These are phyloP conservation scores for Lophius americanus DNA, from an alignment of 2,797 vertebrate genomes.

Conservation along the genomic window DNA sequence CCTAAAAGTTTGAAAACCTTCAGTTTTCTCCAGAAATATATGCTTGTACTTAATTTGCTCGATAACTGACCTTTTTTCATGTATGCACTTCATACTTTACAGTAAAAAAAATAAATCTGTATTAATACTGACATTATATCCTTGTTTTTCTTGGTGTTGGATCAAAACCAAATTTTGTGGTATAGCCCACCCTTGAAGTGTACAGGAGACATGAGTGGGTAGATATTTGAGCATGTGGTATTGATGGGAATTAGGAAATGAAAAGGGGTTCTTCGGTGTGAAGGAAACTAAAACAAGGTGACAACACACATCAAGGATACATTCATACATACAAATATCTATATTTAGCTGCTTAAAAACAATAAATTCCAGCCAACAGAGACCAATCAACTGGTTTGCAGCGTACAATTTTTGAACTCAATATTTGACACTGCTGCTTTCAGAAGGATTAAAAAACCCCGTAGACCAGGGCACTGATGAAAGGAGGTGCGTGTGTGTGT, in stretches of 20 bases:
- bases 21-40: too few relatives aligned
- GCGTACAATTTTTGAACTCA: constrained; percentile 61
- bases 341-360: too few relatives aligned
- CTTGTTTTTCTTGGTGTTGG: too few relatives aligned
- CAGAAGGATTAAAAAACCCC: constrained; percentile 71
- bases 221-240: constrained; percentile 31
- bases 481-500: constrained; percentile 7
- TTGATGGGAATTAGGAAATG: constrained; percentile 26
- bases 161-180: too few relatives aligned
- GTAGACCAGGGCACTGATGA: constrained; percentile 42
- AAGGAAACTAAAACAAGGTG: constrained; percentile 34
- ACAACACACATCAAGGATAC: constrained; percentile 25
- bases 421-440: constrained; percentile 68
- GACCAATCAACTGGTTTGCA: constrained; percentile 29
- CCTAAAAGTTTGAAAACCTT: too few relatives aligned
- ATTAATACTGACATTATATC: too few relatives aligned
- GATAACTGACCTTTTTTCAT: too few relatives aligned
- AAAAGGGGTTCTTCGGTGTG: constrained; percentile 14
- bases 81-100: too few relatives aligned
- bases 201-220: constrained; percentile 40
- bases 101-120: too few relatives aligned
- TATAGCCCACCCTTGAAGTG: background rate
- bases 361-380: too few relatives aligned
- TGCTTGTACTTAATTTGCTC: too few relatives aligned
- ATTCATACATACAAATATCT: constrained; percentile 41